Conservation (phyloP, 2,113 vertebrate species). For the Ctenomys sociabilis region DNA sequence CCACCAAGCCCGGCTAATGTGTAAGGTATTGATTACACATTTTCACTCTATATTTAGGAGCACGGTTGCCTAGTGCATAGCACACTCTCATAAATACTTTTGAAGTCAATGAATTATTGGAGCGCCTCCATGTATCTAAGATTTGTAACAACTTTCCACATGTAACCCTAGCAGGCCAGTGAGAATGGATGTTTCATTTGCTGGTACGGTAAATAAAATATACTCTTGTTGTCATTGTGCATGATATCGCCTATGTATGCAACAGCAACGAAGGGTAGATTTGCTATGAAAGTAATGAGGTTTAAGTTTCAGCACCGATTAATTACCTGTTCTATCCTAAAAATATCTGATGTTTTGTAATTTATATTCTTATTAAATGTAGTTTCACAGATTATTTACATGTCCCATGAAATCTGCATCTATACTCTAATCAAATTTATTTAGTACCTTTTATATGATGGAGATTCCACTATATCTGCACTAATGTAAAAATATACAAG, state of each 20-base stretch:
- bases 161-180: not conserved
- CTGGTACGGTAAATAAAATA: not conserved
- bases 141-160: not conserved
- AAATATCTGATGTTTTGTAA: not conserved
- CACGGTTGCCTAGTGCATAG: not conserved
- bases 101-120: not conserved
- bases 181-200: not conserved
- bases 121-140: not conserved
- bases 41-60: not conserved
- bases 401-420: not conserved
- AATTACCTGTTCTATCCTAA: not conserved
- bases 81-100: not conserved
- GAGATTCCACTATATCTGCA: not conserved
- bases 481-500: not conserved
- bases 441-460: not conserved
- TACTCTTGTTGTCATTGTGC: not conserved
- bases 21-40: not conserved
- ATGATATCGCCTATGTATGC: not conserved
- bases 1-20: too few species aligned
- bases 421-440: not conserved
- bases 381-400: not conserved
- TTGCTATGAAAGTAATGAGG: not conserved
- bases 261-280: not conserved
- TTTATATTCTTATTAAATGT: not conserved
- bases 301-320: not conserved